phyloP scores from a whole-genome alignment of 2,888 invertebrate genomes.

The Dexiosoma caninum region DNA sequence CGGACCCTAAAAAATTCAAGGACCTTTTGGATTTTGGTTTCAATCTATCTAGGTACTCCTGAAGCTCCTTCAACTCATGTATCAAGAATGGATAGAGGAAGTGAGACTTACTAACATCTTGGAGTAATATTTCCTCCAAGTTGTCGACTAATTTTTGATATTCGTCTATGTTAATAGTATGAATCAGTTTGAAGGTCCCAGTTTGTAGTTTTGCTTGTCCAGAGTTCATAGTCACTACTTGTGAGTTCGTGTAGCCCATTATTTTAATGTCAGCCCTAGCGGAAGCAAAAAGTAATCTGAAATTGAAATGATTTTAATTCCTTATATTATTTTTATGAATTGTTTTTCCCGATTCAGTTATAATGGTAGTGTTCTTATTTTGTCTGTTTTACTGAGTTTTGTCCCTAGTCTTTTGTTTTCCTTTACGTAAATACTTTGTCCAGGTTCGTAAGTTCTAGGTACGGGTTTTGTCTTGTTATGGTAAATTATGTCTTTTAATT shows the following conservation, averaged over 20 bases:
- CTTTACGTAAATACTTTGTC: no score
- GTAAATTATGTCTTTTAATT: not conserved
- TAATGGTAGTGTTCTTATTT: not conserved
- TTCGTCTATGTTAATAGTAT: no score
- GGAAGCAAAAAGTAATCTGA: not conserved
- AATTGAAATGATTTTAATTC: not conserved
- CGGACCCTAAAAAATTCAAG: no score
- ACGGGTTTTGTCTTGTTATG: not conserved
- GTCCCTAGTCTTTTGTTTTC: not conserved
- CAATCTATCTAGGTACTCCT: not conserved
- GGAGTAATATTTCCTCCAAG: not conserved
- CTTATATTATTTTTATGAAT: not conserved
- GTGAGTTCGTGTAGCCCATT: slow-evolving; percentile 49
- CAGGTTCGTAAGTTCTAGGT: not conserved
- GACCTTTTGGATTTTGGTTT: not conserved
- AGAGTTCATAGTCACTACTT: slow-evolving; percentile 28
- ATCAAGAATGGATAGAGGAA: not conserved
- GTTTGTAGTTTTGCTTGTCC: slow-evolving; percentile 36
- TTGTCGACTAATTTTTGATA: slow-evolving; percentile 6
- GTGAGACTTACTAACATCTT: not conserved
- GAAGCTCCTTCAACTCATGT: not conserved
- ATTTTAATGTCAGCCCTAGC: slow-evolving; percentile 42
- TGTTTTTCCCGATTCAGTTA: not conserved
- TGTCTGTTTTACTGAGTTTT: not conserved
- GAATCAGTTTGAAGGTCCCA: slow-evolving; percentile 43